phyloP scores from a whole-genome alignment of 2,113 vertebrate species.

The Marmota flaviventris region DNA sequence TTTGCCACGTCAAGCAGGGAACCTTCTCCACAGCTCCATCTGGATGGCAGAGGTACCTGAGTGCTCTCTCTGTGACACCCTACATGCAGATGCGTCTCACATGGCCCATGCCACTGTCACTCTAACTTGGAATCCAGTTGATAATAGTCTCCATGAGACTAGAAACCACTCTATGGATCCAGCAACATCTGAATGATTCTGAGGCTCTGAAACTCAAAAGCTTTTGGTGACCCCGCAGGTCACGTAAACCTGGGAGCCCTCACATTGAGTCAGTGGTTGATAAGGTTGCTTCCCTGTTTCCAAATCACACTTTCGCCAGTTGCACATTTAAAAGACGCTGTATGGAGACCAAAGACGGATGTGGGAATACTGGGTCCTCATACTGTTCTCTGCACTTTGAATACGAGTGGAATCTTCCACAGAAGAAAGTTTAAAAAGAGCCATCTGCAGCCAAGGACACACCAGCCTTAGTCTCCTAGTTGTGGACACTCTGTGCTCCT shows the following conservation, averaged over 20 bases:
- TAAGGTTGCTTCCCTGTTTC: no score
- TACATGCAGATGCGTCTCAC: accelerated
- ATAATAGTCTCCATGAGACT: no score
- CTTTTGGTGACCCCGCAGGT: neutral
- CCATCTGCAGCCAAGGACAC: neutral
- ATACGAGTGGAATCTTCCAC: neutral
- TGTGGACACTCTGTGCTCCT: neutral
- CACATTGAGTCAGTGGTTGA: neutral
- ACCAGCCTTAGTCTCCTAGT: no score
- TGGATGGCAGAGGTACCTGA: no score
- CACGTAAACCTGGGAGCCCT: neutral
- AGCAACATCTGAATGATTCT: neutral
- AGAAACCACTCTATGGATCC: neutral
- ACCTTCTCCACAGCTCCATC: no score
- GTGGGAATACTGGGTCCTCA: neutral
- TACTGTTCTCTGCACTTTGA: neutral
- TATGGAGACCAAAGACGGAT: no score
- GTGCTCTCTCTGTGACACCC: no score
- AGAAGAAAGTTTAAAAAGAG: neutral
- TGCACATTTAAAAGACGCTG: no score
- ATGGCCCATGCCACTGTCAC: neutral
- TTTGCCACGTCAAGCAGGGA: no score
- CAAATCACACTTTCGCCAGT: neutral
- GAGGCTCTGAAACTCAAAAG: neutral
- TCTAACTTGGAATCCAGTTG: neutral